Evolutionary conservation across 2,797 vertebrate species (phyloP).

Genomic region (Gymnopithys bicolor): DNA sequence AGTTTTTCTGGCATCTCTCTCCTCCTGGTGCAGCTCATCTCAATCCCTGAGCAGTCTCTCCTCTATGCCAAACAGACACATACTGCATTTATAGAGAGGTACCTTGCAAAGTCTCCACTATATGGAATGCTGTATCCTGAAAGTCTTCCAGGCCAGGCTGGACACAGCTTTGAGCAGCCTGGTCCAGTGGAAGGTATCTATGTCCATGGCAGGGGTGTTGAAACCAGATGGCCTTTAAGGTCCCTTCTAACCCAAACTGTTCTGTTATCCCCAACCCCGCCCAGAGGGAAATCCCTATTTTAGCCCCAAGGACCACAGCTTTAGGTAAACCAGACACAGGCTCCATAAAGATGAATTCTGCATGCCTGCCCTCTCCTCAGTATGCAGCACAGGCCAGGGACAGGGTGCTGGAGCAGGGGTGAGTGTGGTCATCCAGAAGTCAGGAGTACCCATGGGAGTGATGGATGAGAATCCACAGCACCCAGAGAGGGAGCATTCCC

Average conservation of each 20-base stretch:
- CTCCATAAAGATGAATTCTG: neutral
- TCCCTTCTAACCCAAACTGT: neutral
- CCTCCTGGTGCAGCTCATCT: neutral
- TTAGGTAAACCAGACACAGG: neutral
- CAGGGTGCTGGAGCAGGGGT: neutral
- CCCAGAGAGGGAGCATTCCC: neutral
- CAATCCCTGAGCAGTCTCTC: neutral
- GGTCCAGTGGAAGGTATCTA: neutral
- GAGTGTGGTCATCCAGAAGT: neutral
- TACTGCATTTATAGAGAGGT: neutral
- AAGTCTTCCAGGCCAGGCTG: rapidly evolving
- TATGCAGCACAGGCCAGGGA: rapidly evolving
- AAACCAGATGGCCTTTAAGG: neutral
- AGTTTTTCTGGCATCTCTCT: neutral
- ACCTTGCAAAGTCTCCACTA: neutral
- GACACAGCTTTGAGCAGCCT: neutral
- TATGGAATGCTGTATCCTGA: neutral
- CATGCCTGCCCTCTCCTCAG: neutral
- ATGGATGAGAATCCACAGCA: neutral
- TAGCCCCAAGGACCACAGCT: neutral
- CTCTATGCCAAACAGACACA: neutral
- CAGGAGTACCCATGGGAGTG: rapidly evolving
- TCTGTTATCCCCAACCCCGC: neutral
- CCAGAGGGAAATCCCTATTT: neutral
- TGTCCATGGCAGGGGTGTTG: neutral